phyloP scores from a whole-genome alignment of 2,888 invertebrate genomes.

The Platycheirus rosarum region DNA sequence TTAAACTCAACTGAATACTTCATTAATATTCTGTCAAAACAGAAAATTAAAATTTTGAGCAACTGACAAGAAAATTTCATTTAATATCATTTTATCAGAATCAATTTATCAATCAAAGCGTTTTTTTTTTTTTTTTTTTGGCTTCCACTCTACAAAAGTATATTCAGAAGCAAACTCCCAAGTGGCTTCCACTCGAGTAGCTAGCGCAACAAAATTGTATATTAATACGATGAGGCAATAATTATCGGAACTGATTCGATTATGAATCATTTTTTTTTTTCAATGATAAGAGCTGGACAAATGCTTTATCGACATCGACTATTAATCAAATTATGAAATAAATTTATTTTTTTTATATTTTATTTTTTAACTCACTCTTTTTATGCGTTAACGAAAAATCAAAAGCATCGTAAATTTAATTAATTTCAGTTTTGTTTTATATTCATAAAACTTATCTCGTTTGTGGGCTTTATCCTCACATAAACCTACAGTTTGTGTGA shows the following conservation, averaged over 20 bases:
- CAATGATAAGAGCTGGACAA: not conserved
- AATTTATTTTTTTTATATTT: conserved; percentile 1
- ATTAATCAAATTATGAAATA: conserved; percentile 30
- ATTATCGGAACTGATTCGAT: conserved; percentile 51
- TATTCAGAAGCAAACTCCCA: conserved; percentile 39
- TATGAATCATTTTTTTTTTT: conserved; percentile 47
- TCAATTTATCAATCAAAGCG: not conserved
- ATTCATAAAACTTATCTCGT: conserved; percentile 1
- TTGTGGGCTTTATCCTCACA: not conserved
- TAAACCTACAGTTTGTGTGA: not conserved
- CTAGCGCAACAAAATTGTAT: conserved; percentile 1
- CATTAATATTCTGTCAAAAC: too few relatives aligned
- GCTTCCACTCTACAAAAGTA: not conserved
- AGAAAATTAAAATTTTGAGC: not conserved
- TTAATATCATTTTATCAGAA: conserved; percentile 10
- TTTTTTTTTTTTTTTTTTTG: conserved; percentile 3
- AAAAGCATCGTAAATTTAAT: conserved; percentile 6
- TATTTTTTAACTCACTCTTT: not conserved
- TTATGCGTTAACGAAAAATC: conserved; percentile 27
- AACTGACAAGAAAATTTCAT: conserved; percentile 5
- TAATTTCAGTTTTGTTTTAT: not conserved
- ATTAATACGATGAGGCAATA: not conserved
- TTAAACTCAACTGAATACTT: too few relatives aligned
- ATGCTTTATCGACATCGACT: conserved; percentile 2
- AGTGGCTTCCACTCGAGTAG: conserved; percentile 9